Evolutionary conservation across 2,888 invertebrate genomes (phyloP), one percentile per base, ranked within the genome.

Genomic region (Conops quadrifasciatus): DNA sequence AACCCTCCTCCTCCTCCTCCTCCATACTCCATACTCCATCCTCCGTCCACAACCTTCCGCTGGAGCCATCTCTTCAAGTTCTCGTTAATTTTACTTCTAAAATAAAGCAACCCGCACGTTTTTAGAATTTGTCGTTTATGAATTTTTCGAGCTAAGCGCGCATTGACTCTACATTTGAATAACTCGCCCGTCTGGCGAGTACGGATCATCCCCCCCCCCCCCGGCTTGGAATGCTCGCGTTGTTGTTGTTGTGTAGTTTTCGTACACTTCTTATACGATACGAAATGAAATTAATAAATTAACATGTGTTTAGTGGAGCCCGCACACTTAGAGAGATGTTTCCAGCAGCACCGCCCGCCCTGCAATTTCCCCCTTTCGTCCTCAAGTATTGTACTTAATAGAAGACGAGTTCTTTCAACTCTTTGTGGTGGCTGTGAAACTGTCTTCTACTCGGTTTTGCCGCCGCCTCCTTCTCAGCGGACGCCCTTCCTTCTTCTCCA

Each of bases 251-350:
- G 51, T 51, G 36, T 36, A 7, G 9, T 36, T 36, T 4, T 36
- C 9, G 36, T n/a, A 4, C 49, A 11, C 19, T 49, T 49, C 3
- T n/a, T 49, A 11, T 43, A 43, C 45, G 13, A 43, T 11, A 43
- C 15, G 7, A 49, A 49, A 49, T 49, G 3, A 19, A 49, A 49
- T 49, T 49, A 49, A 49, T 49, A 49, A 49, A n/a, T 13, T 19
- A 11, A 58, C 58, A 58, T 58, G 58, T 58, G 58, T 3, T 53
- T 28, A 28, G 28, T 4, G 21, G 28, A 58, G 26, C 28, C 58
- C 58, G 58, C 28, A 58, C 58, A 15, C 15, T 58, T 58, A 15
- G 11, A 49, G 49, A 19, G 11, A 21, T 21, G 45, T 24, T 43
- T 24, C 24, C 63, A 49, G 15, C 7, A 1, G 3, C 58, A 11